Base-by-base conservation (phyloP, 2,797 vertebrate genomes). In the Cossypha caffra region DNA sequence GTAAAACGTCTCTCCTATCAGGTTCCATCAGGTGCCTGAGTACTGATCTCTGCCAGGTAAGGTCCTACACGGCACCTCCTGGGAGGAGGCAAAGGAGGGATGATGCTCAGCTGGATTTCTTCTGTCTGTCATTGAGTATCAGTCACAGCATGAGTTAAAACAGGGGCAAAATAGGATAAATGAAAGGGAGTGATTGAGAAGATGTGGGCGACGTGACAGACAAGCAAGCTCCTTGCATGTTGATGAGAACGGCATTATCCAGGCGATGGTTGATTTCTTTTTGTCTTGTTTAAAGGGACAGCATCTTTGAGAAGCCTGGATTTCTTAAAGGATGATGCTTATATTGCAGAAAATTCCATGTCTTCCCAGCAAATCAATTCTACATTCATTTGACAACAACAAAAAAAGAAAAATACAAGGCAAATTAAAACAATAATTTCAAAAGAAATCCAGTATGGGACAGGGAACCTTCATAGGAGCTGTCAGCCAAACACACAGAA, bases 101-200 rank as follows among this genome's bases (percentile, higher is more conserved):
- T 91, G 94, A 89, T 91, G 54, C 79, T 95, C 91, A 96, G 90
- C 91, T 97, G 90, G 87, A 95, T 97, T 96, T 89, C 93, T 96
- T 88, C 96, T 80, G 35, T 85, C 95, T 95, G 85, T 75, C 97
- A 94, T 57, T 78, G 90, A 96, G 88, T 93, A 94, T 91, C 94
- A 96, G 87, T 85, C 90, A 94, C 86, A 92, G 91, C 89, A 90
- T 66, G 95, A 96, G 96, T 96, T 96, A 97, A 97, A 97, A 95
- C 80, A 93, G 83, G 91, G 96, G 63, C 94, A 97, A 96, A 97
- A 96, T 96, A 95, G 92, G 96, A 96, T 95, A 97, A 97, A 97
- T 97, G 96, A 97, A 97, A 97, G 77, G 78, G 94, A 98, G 95
- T 97, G 97, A 97, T 98, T 98, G 96, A 98, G 96, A 97, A 97